Evolutionary conservation across 2,888 invertebrate species (phyloP).

Genomic region (Cyaniris semiargus): DNA sequence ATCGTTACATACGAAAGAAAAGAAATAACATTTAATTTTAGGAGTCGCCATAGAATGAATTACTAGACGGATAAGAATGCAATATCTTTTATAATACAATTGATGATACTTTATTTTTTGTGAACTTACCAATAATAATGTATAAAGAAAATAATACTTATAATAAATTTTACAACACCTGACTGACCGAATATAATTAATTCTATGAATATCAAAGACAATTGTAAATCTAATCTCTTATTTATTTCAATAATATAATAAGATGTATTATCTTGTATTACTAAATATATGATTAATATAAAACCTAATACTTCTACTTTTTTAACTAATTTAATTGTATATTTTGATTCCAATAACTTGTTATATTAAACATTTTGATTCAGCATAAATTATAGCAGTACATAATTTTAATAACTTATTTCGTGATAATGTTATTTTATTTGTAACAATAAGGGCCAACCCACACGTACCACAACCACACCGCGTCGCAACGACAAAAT

Average conservation of each 20-base stretch:
- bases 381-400: background rate
- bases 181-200: background rate
- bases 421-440: background rate
- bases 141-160: constrained; percentile 10
- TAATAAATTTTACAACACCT: background rate
- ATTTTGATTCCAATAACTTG: background rate
- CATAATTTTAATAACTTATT: background rate
- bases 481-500: too few species aligned
- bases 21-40: background rate
- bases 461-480: too few species aligned
- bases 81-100: background rate
- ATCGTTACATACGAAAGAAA: background rate
- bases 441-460: too few species aligned
- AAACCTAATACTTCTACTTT: constrained; percentile 9
- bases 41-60: background rate
- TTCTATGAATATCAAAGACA: constrained; percentile 3
- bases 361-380: background rate
- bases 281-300: background rate
- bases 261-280: background rate
- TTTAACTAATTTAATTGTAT: background rate
- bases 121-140: background rate
- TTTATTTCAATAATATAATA: background rate
- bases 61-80: background rate
- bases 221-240: constrained; percentile 1
- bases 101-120: background rate